A percentile compares a stretch with the other conserved stretches of the same genome.
Conservation (phyloP, 2,888 invertebrate genomes). For the Masnerella sp. region DNA sequence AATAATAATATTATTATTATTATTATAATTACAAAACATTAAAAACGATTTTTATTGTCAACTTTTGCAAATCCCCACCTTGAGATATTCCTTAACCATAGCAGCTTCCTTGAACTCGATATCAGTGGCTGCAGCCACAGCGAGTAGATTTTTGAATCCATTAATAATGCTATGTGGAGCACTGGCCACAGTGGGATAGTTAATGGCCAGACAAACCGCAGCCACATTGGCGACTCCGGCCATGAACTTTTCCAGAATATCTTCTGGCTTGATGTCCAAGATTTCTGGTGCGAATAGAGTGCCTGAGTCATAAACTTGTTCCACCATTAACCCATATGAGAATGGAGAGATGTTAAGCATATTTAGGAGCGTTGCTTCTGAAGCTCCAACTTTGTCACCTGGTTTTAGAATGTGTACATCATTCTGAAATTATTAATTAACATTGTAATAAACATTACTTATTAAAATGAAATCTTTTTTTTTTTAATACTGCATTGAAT, state of each 20-base stretch:
- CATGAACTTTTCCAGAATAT: conserved; percentile 93
- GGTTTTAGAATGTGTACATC: conserved; percentile 95
- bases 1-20: not conserved
- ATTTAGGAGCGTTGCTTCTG: conserved; percentile 98
- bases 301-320: conserved; percentile 98
- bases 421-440: conserved; percentile 76
- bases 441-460: no score
- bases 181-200: conserved; percentile 97
- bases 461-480: no score
- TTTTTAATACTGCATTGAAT: no score
- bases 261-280: conserved; percentile 98
- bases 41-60: not conserved
- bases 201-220: conserved; percentile 93
- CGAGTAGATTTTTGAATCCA: conserved; percentile 98
- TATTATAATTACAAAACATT: not conserved
- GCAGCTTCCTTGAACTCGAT: conserved; percentile 96
- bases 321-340: conserved; percentile 97
- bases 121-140: conserved; percentile 97
- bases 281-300: conserved; percentile 98
- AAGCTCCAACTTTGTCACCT: conserved; percentile 99
- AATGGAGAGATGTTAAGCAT: conserved; percentile 99
- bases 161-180: conserved; percentile 98
- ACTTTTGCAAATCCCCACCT: conserved; percentile 82
- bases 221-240: conserved; percentile 97
- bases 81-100: conserved; percentile 94